Evolutionary conservation across 2,113 vertebrate genomes (phyloP).

Genomic region (Calidris pygmaea): DNA sequence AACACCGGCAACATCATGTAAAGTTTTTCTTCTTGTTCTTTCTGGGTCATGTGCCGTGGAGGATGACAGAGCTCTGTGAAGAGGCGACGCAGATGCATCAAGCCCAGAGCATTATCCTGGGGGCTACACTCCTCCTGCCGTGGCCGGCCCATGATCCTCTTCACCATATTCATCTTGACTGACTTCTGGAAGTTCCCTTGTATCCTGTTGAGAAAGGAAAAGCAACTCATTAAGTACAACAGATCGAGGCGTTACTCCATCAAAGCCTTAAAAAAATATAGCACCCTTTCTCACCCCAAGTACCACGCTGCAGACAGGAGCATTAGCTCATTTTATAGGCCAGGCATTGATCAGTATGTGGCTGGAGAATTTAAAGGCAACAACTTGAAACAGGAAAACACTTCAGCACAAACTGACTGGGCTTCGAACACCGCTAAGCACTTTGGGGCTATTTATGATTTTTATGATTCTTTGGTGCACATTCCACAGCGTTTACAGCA

Average conservation of each 20-base stretch:
- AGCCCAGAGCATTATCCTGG: constrained; percentile 94
- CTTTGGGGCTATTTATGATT: not conserved
- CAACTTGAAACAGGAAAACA: not conserved
- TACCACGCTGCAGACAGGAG: not conserved
- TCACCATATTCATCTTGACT: constrained; percentile 99
- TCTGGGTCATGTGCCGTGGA: constrained; percentile 97
- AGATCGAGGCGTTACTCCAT: not conserved
- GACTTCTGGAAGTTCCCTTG: constrained; percentile 78
- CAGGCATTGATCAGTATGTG: not conserved
- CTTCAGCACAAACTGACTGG: not conserved
- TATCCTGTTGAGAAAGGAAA: constrained; percentile 71
- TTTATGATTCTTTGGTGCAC: not conserved
- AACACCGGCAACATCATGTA: constrained; percentile 99
- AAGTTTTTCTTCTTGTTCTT: constrained; percentile 98
- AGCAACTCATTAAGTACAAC: not conserved
- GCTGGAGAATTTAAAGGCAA: not conserved
- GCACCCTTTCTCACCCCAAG: not conserved
- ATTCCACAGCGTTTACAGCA: not conserved
- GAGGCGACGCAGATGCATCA: constrained; percentile 97
- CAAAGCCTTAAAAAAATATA: not conserved
- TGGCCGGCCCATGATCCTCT: constrained; percentile 97
- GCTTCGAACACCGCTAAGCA: not conserved
- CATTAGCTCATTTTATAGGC: not conserved
- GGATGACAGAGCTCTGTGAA: constrained; percentile 97
- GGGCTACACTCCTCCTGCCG: constrained; percentile 98